These are phyloP conservation scores for Astyanax mexicanus DNA, from an alignment of 2,797 vertebrate species.

Conservation along the genomic window DNA sequence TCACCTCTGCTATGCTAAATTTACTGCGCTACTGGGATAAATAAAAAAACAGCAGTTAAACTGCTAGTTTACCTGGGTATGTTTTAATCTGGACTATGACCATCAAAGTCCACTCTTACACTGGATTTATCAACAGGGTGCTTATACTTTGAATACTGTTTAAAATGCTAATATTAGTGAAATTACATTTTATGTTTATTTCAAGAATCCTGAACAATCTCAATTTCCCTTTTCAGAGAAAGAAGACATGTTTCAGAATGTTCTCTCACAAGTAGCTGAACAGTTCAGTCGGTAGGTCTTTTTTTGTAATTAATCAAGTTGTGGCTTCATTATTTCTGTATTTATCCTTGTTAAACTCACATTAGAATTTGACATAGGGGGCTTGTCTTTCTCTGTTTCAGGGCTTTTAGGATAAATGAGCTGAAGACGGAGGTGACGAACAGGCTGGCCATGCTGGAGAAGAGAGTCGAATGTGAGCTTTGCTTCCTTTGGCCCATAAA, in stretches of 20 bases:
- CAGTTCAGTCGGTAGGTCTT: constrained; percentile 91
- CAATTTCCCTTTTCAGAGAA: constrained; percentile 79
- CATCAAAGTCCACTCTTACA: too few relatives aligned
- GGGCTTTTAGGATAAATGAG: constrained; percentile 94
- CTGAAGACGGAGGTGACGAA: constrained; percentile 93
- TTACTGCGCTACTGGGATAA: too few relatives aligned
- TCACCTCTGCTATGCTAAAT: too few relatives aligned
- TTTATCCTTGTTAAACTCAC: not conserved
- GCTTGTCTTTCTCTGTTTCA: constrained; percentile 67
- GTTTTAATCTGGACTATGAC: too few relatives aligned
- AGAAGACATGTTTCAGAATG: constrained; percentile 92
- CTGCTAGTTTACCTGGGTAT: too few relatives aligned
- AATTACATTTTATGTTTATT: too few relatives aligned
- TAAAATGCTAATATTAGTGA: too few relatives aligned
- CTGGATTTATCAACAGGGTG: too few relatives aligned
- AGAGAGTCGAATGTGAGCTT: constrained; percentile 83
- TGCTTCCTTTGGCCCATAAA: not conserved
- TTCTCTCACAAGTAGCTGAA: constrained; percentile 90
- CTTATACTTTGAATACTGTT: too few relatives aligned
- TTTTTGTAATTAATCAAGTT: not conserved
- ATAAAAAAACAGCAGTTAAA: too few relatives aligned
- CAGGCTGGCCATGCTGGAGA: constrained; percentile 93
- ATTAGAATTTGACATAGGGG: not conserved
- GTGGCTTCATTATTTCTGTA: not conserved
- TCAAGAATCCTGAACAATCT: not conserved